Evolutionary conservation across 2,888 invertebrate species (phyloP).

Genomic region (Carcina quercana): DNA sequence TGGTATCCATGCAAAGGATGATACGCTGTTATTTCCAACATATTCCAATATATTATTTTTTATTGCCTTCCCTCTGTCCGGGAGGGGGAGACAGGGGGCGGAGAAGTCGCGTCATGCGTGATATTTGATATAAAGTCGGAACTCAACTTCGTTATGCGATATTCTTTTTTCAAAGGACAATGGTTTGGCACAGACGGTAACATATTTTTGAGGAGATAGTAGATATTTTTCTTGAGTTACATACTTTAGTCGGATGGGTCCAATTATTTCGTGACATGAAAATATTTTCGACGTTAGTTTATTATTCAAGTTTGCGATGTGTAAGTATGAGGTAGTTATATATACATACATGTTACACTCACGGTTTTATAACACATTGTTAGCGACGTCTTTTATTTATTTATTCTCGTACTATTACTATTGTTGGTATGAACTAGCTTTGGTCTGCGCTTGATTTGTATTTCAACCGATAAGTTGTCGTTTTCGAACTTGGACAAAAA

Average conservation of each 20-base stretch:
- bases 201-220: slow-evolving; percentile 63
- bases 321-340: slow-evolving; percentile 23
- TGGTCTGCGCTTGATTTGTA: too few species aligned
- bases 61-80: slow-evolving; percentile 56
- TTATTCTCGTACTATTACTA: neutral
- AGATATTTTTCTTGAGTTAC: slow-evolving; percentile 57
- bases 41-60: slow-evolving; percentile 77
- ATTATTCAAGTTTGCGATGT: slow-evolving; percentile 36
- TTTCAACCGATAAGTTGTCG: too few species aligned
- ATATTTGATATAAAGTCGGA: slow-evolving; percentile 75
- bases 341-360: too few species aligned
- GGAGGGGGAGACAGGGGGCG: slow-evolving; percentile 33
- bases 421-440: too few species aligned
- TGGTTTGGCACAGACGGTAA: slow-evolving; percentile 52
- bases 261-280: slow-evolving; percentile 63
- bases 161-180: slow-evolving; percentile 74
- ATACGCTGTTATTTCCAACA: slow-evolving; percentile 75
- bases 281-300: slow-evolving; percentile 51
- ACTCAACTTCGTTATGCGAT: slow-evolving; percentile 73
- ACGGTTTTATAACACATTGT: slow-evolving; percentile 7
- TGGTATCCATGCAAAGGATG: slow-evolving; percentile 63
- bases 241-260: slow-evolving; percentile 53
- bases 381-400: slow-evolving; percentile 17
- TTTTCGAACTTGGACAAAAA: too few species aligned
- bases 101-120: slow-evolving; percentile 67